Conservation (phyloP, 2,888 invertebrate genomes). For the Caprella mutica region DNA sequence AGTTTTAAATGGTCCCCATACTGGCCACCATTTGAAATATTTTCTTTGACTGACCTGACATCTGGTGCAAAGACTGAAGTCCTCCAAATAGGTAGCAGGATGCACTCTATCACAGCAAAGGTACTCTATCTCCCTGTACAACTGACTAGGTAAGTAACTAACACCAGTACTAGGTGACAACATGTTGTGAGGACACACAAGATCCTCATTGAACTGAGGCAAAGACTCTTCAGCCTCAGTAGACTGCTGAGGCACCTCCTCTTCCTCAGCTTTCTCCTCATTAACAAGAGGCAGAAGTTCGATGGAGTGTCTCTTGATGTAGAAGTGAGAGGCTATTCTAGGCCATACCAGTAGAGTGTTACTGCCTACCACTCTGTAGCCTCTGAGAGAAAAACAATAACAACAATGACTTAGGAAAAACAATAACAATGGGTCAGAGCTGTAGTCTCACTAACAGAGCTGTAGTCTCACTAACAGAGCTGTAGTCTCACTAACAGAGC, state of each 20-base stretch:
- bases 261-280: too few relatives aligned
- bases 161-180: constrained; percentile 11
- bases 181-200: constrained; percentile 26
- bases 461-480: too few relatives aligned
- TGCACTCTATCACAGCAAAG: constrained; percentile 23
- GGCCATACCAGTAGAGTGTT: constrained; percentile 2
- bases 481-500: too few relatives aligned
- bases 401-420: neutral
- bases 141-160: constrained; percentile 10
- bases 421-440: neutral
- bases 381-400: neutral
- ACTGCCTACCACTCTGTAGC: neutral
- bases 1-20: too few relatives aligned
- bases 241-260: neutral
- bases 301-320: neutral
- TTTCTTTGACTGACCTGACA: constrained; percentile 17
- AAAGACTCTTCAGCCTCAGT: neutral
- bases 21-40: too few relatives aligned
- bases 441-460: too few relatives aligned
- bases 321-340: neutral
- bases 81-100: constrained; percentile 25
- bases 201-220: constrained; percentile 24
- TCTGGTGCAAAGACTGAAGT: constrained; percentile 19
- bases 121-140: constrained; percentile 14
- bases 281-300: too few relatives aligned